These are phyloP conservation scores for Chiropotes sagulatus DNA, from an alignment of 2,797 vertebrate species.

Conservation along the genomic window DNA sequence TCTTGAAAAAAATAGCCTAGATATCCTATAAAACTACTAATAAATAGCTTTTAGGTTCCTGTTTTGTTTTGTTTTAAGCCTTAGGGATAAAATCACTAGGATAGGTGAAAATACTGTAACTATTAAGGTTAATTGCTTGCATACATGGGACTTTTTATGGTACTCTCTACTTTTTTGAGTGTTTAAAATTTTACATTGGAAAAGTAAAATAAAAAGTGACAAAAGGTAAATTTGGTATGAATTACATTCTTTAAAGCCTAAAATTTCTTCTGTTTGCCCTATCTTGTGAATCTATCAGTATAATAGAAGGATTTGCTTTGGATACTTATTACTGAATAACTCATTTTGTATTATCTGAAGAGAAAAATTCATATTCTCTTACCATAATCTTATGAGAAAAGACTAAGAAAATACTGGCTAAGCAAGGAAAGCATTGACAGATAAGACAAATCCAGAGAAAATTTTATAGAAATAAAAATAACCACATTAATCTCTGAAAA, in stretches of 20 bases:
- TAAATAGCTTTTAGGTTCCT: not conserved
- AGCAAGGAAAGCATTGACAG: not conserved
- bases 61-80: not conserved
- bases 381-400: not conserved
- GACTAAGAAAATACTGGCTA: not conserved
- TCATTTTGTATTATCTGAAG: not conserved
- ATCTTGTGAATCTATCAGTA: not conserved
- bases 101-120: not conserved
- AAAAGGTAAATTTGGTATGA: not conserved
- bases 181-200: not conserved
- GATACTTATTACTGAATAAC: not conserved
- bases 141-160: not conserved
- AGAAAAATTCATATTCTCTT: not conserved
- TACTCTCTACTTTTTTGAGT: not conserved
- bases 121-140: not conserved
- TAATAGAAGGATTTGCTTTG: not conserved
- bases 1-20: not conserved
- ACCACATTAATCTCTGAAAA: conserved; percentile 31
- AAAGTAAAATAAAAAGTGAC: not conserved
- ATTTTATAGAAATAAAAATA: not conserved
- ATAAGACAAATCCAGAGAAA: not conserved
- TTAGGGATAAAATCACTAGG: not conserved
- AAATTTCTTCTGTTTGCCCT: not conserved
- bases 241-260: not conserved
- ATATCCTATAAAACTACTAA: not conserved